Evolutionary conservation across 2,113 vertebrate species (phyloP).

Genomic region (Percopsis transmontana): DNA sequence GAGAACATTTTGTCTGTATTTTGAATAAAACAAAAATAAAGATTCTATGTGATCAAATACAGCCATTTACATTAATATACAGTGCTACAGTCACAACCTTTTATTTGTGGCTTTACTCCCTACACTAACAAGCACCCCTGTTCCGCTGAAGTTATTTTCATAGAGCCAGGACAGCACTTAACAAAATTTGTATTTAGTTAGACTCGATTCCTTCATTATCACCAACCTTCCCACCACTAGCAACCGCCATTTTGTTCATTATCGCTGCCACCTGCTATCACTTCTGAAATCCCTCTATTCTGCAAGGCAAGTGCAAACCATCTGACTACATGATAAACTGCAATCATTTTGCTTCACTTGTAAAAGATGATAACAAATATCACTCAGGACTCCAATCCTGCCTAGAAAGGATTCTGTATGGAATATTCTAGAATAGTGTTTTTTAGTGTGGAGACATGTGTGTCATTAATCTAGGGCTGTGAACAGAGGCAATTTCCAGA

Average conservation of each 20-base stretch:
- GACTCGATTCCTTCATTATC: neutral
- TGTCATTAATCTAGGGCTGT: neutral
- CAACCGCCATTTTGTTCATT: neutral
- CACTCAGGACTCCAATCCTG: too few species aligned
- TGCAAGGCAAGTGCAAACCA: constrained; percentile 15
- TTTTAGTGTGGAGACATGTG: too few species aligned
- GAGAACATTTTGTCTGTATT: neutral
- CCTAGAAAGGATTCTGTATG: too few species aligned
- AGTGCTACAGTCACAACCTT: too few species aligned
- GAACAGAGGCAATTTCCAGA: neutral
- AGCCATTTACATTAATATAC: too few species aligned
- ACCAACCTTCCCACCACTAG: neutral
- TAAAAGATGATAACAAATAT: too few species aligned
- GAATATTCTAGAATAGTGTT: too few species aligned
- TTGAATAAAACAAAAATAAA: too few species aligned
- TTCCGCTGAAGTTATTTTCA: neutral
- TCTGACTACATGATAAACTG: constrained; percentile 21
- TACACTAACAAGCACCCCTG: too few species aligned
- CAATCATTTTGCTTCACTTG: neutral
- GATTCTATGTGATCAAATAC: too few species aligned
- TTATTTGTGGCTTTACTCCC: too few species aligned
- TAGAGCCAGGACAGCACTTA: neutral
- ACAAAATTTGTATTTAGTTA: neutral
- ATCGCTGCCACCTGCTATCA: neutral
- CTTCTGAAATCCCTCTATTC: constrained; percentile 4